These are phyloP conservation scores for Vandiemenella viatica DNA, from an alignment of 2,888 invertebrate genomes.

Conservation along the genomic window DNA sequence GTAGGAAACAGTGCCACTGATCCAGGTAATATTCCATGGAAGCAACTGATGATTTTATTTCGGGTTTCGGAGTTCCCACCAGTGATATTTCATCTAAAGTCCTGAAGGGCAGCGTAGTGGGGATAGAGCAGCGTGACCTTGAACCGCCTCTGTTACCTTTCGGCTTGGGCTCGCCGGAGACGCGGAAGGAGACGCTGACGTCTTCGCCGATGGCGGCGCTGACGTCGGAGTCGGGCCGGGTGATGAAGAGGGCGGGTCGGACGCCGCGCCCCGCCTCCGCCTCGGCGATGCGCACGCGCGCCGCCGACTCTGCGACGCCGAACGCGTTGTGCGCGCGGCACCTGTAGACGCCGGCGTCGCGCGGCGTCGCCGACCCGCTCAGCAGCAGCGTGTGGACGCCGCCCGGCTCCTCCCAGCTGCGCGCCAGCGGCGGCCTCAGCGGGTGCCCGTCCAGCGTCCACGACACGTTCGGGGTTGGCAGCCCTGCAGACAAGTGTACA, in stretches of 20 bases:
- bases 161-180: slow-evolving; percentile 70
- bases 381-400: slow-evolving; percentile 47
- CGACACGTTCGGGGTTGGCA: slow-evolving; percentile 47
- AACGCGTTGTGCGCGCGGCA: slow-evolving; percentile 53
- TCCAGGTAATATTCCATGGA: no score
- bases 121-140: no score
- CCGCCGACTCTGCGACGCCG: slow-evolving; percentile 57
- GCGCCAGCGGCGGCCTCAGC: slow-evolving; percentile 37
- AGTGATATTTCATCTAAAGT: no score
- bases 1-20: no score
- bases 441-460: slow-evolving; percentile 52
- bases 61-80: no score
- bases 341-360: slow-evolving; percentile 24
- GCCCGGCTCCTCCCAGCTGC: slow-evolving; percentile 58
- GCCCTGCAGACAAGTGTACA: slow-evolving; percentile 27
- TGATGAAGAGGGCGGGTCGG: slow-evolving; percentile 62
- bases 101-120: no score
- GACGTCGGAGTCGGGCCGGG: slow-evolving; percentile 62
- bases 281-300: slow-evolving; percentile 39
- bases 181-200: slow-evolving; percentile 65
- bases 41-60: no score
- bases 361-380: slow-evolving; percentile 20
- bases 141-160: no score
- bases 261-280: slow-evolving; percentile 44
- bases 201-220: slow-evolving; percentile 65